These are phyloP conservation scores for Galendromus occidentalis DNA, from an alignment of 1,140 invertebrate species.

Conservation along the genomic window DNA sequence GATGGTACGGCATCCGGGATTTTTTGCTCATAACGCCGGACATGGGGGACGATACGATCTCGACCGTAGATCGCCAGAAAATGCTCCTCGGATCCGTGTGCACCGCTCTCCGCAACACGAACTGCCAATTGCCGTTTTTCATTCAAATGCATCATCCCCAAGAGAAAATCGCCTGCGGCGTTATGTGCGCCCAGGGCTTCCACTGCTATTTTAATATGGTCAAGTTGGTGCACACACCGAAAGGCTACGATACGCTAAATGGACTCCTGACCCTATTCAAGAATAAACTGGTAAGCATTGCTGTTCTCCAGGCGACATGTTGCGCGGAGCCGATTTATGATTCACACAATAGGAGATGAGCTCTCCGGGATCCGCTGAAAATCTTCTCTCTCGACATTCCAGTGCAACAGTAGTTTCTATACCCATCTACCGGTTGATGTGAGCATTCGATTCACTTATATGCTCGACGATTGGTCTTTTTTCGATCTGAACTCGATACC, in stretches of 20 bases:
- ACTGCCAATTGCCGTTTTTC: constrained; percentile 60
- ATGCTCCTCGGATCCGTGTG: constrained; percentile 59
- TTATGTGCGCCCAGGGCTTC: constrained; percentile 37
- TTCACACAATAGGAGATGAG: no score
- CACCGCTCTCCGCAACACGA: constrained; percentile 59
- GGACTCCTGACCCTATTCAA: constrained; percentile 34
- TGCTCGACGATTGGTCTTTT: constrained; percentile 43
- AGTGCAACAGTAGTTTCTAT: constrained; percentile 5
- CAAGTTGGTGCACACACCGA: constrained; percentile 56
- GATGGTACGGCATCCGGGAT: constrained; percentile 53
- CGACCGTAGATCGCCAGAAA: constrained; percentile 57
- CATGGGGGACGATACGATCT: constrained; percentile 33
- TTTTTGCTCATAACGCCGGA: constrained; percentile 54
- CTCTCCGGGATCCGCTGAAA: background rate
- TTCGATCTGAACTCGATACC: background rate
- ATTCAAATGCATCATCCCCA: constrained; percentile 58
- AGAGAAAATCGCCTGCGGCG: constrained; percentile 59
- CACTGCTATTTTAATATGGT: constrained; percentile 67
- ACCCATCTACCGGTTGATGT: constrained; percentile 38
- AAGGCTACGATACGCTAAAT: constrained; percentile 56
- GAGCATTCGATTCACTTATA: constrained; percentile 60
- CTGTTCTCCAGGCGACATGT: constrained; percentile 10
- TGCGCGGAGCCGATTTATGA: no score
- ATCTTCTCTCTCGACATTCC: background rate
- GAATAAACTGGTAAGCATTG: constrained; percentile 28